Evolutionary conservation across 1,140 invertebrate genomes (phyloP), one percentile per base, ranked within the genome.

Genomic region (Formica exsecta): DNA sequence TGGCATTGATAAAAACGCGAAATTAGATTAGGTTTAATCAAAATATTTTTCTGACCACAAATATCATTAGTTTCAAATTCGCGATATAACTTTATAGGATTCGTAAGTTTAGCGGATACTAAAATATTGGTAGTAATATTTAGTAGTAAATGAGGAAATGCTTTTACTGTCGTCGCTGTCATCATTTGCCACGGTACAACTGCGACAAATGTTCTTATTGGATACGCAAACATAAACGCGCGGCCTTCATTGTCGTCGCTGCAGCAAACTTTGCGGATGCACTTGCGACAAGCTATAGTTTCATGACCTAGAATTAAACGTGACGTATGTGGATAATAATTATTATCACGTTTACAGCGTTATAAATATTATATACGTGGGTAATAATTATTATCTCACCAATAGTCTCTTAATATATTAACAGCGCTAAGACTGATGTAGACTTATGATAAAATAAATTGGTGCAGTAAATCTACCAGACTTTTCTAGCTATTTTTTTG

Each of bases 171-270:
- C 38, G 19, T 61, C 13, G 19, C 68, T 32, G 36, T 61, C 61
- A 38, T 22, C 61, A 71, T 83, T 83, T 74, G n/a, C 44, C 22
- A 48, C 68, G 6, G 16, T 57, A 36, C 51, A 32, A 38, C 29
- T 48, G 41, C 36, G 25, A 29, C 54, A 38, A 73, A 36, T 41
- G 66, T 83, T 73, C 22, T 62, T 66, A 87, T 92, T 90, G 87
- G 87, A 87, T 91, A 89, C 80, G 90, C 86, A 90, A 92, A 85
- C 64, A 79, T 73, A 84, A 65, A 29, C 22, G 59, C 54, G 32
- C 38, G 79, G 74, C 85, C 85, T 87, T 68, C 68, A 29, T 13
- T 41, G 29, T n/a, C 32, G 11, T 70, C 6, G 16, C 38, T 32
- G 66, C 38, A 44, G 54, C 25, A 73, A 81, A 81, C 66, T 68